These are phyloP conservation scores for Drosophila ficusphila DNA, from an alignment of 1,140 invertebrate species.

Conservation along the genomic window DNA sequence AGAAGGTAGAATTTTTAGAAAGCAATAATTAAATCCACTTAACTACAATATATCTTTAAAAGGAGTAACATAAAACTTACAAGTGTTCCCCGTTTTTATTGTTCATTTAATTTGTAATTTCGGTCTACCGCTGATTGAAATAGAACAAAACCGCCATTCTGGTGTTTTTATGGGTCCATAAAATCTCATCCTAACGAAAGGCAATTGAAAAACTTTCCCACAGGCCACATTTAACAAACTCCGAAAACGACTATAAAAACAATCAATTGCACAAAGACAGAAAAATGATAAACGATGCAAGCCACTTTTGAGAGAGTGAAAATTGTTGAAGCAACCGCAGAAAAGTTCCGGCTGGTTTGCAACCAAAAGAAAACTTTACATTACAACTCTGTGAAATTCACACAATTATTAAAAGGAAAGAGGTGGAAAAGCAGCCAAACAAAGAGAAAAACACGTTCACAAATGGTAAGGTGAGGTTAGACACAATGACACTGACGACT, in stretches of 20 bases:
- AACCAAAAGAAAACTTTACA: conserved; percentile 32
- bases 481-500: conserved; percentile 64
- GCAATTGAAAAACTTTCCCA: conserved; percentile 58
- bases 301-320: conserved; percentile 35
- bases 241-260: conserved; percentile 28
- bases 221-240: conserved; percentile 21
- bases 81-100: not conserved
- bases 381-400: conserved; percentile 48
- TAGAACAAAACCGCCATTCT: not conserved
- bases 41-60: too few species aligned
- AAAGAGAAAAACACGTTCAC: conserved; percentile 36
- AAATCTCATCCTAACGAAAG: conserved; percentile 33
- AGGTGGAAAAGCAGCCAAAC: conserved; percentile 30
- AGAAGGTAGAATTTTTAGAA: not conserved
- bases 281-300: conserved; percentile 37
- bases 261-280: conserved; percentile 27
- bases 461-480: conserved; percentile 35
- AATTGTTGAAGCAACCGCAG: conserved; percentile 23
- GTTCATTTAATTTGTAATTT: too few species aligned
- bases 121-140: too few species aligned
- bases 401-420: conserved; percentile 49
- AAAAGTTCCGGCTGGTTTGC: conserved; percentile 60
- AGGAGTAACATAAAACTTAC: too few species aligned
- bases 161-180: conserved; percentile 39
- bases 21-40: not conserved